Evolutionary conservation across 2,888 invertebrate species (phyloP), one percentile per base, ranked within the genome.

Genomic region (Megalurothrips usitatus): DNA sequence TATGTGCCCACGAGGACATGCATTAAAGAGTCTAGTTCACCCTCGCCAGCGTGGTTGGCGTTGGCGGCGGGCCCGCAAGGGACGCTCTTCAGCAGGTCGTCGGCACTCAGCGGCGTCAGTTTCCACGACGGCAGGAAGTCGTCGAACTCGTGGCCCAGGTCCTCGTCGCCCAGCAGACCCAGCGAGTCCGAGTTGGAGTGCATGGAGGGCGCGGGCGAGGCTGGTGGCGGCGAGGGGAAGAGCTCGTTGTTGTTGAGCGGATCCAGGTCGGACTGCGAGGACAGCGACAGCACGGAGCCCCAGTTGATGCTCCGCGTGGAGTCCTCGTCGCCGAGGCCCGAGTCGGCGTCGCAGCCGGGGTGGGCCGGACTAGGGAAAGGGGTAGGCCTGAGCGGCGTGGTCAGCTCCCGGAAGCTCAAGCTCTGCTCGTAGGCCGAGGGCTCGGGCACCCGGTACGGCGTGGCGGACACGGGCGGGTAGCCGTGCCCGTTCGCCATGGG

Each of bases 211-310:
- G 87, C 91, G 89, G 85, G 91, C 90, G 87, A 91, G 89, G 88
- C 90, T 89, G 85, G 88, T 23, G 68, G 23, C 3, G 68, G 68
- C 10, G 68, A 75, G 23, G 79, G 49, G 78, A 92, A 93, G 84
- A 94, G 89, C 89, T 95, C 94, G 88, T 94, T 94, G 88, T 94
- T 93, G 86, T 92, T 93, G 79, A 93, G 87, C 84, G 94, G 94
- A 88, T 95, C 95, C 82, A 95, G 89, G 86, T 95, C 95, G 82
- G 94, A 94, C 86, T 95, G 94, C 84, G 94, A 94, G 84, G 94
- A 94, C 80, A 96, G 90, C 86, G 94, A 95, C 84, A 96, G 90
- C 85, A 96, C 96, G 80, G 95, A 95, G 87, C 96, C 94, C 96
- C 96, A 96, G 89, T 96, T 96, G 88, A 96, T 96, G 85, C 94